Evolutionary conservation across 2,888 invertebrate genomes (phyloP), one percentile per base, ranked within the genome.

Genomic region (Sphinx pinastri): DNA sequence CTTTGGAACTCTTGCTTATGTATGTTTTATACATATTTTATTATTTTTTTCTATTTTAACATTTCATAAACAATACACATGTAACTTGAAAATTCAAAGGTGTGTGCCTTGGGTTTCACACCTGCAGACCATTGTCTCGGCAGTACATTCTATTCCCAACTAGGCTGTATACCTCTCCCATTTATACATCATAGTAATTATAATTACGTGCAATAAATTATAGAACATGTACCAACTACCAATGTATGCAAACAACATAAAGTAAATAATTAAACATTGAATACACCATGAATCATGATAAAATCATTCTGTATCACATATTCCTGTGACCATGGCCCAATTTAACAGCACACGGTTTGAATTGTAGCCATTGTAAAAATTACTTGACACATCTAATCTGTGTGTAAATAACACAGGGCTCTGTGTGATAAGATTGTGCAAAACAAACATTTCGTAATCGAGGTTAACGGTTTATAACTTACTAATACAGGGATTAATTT

Each of bases 361-460:
- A 83, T 75, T 76, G 76, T 71, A 73, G 73, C 75, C 74, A 73
- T 73, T 83, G 83, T 86, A 89, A 90, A 90, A 91, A 87, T 83
- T 82, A 81, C 81, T 77, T 84, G 83, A 82, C 77, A 78, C 80
- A 83, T 86, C 84, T 92, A 87, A 93, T 93, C 93, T 84, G 2
- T 80, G 80, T 83, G 81, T 86, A 93, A 93, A 93, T 91, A 92
- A 76, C 75, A 75, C 81, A 88, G 87, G 90, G 90, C 83, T 75
- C 55, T 72, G 72, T 63, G 5, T 72, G 92, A 93, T 93, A 90
- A 90, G 86, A 87, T 84, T 79, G 75, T 75, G 72, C 72, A 73
- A 77, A 81, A 79, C 81, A 87, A 86, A 89, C 86, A 88, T 83
- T 88, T 83, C 79, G 81, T 82, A 88, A 90, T 88, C 84, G 76